Evolutionary conservation across 1,140 invertebrate species (phyloP), one percentile per base, ranked within the genome.

Genomic region (Tetramorium simillimum): DNA sequence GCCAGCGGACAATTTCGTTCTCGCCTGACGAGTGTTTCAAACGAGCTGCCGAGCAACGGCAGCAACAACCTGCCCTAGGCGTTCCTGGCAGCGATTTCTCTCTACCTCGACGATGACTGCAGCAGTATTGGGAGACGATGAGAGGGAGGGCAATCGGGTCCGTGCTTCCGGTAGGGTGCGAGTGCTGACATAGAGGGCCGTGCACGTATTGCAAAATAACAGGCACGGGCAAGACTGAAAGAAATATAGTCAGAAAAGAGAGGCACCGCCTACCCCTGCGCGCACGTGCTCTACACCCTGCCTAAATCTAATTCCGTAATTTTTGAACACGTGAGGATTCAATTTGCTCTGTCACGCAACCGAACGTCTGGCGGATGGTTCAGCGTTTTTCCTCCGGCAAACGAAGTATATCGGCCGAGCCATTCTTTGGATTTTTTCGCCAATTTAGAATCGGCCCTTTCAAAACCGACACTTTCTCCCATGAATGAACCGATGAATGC

Each of bases 1-100:
- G 51, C 63, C n/a, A 76, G 51, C 81, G 88, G 86, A 91, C 90
- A 91, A 91, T 91, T 91, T 91, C 86, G 90, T 89, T 88, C 73
- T 89, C 88, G 88, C 88, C 77, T 91, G 90, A 91, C 90, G 90
- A 91, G 90, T 91, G 90, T 91, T 89, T 80, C 70, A 91, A 91
- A 91, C 90, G 89, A 86, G 85, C 63, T 67, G 10, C 69, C 78
- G 33, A 60, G 87, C 86, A 88, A 75, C 80, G 58, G 75, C 72
- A 86, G 84, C 77, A 56, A 87, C 89, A 86, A 87, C 78, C 86
- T 78, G 80, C 80, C 75, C 78, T 69, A 33, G 58, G 82, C 58
- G 18, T 73, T 73, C 84, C 84, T 88, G 89, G 89, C 89, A 80
- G 82, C 89, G 88, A 86, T 89, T 89, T 91, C 86, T 46, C 89